Base-by-base conservation (phyloP, 2,113 vertebrate species). In the Eolophus roseicapilla region DNA sequence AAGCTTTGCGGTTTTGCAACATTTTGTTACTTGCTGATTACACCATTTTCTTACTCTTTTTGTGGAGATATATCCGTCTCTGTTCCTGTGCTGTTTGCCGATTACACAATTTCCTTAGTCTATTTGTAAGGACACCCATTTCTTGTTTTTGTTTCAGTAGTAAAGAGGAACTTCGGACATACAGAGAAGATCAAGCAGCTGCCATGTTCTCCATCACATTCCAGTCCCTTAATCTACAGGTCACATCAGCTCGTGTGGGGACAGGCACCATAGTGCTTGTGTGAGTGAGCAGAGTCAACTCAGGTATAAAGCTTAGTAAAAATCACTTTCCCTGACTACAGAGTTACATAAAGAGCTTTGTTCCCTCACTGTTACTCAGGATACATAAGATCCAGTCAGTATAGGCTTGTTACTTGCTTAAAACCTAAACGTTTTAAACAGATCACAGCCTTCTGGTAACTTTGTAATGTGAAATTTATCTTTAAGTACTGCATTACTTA, bases 191-290 rank as follows among this genome's bases (percentile, higher is more conserved):
- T 53, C 23, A 17, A 33, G 46, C 8, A 67, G 69, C 31, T 50
- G 50, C 35, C 52, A 25, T 5, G 10, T 17, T 28, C 17, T 46
- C 13, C 1, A 3, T 50, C 52, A 17, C 15, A 8, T 24, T 28
- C 46, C 68, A 43, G n/a, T 37, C 27, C 39, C 4, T 18, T 28
- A 31, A 17, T 29, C 57, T 27, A 5, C 7, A 11, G 4, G 20
- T 49, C 70, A 43, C 33, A 29, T 21, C 46, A 53, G 57, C 31
- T 19, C 18, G 25, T 23, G 46, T 70, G 49, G 49, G 43, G 47
- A 64, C 8, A 20, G 1, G 1, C 17, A 39, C 13, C 11, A 16
- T 0, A 1, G 9, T 14, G 27, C 43, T n/a, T 19, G 11, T 3
- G 17, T 37, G 43, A 57, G 28, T 10, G 6, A 35, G 50, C 65